Evolutionary conservation across 2,888 invertebrate genomes (phyloP).

Genomic region (Epirrhoe alternata): DNA sequence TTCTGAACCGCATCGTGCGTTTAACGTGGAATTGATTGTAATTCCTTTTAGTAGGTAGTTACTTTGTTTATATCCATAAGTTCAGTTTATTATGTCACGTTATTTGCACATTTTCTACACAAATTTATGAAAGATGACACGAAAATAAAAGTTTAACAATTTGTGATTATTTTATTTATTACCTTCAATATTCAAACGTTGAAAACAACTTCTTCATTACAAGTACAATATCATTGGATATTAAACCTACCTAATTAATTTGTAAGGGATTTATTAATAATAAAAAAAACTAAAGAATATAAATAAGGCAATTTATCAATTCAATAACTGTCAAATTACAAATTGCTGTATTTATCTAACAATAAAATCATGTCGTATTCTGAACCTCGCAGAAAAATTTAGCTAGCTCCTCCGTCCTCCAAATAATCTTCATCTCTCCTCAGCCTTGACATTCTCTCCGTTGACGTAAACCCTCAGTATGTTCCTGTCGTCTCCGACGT

Average conservation of each 20-base stretch:
- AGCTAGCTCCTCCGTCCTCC: background rate
- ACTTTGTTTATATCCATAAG: slow-evolving; percentile 65
- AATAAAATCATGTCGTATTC: background rate
- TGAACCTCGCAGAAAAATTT: background rate
- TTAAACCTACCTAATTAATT: too few species aligned
- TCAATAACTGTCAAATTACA: too few species aligned
- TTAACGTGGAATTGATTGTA: slow-evolving; percentile 44
- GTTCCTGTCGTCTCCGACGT: slow-evolving; percentile 93
- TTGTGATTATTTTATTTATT: slow-evolving; percentile 12
- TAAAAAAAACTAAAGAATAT: too few species aligned
- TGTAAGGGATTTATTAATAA: too few species aligned
- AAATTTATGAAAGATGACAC: slow-evolving; percentile 79
- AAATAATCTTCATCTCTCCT: slow-evolving; percentile 1
- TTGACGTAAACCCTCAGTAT: slow-evolving; percentile 90
- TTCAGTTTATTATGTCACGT: slow-evolving; percentile 73
- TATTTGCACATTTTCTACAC: slow-evolving; percentile 82
- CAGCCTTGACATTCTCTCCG: slow-evolving; percentile 78
- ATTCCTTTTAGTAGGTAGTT: slow-evolving; percentile 59
- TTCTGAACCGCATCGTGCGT: slow-evolving; percentile 5
- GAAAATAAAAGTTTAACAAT: slow-evolving; percentile 72
- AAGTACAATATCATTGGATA: background rate
- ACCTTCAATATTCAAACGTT: background rate
- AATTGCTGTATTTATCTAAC: too few species aligned
- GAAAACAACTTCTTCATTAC: background rate
- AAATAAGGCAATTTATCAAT: too few species aligned